phyloP scores from a whole-genome alignment of 2,113 vertebrate species.

The Chlamydotis undulata region DNA sequence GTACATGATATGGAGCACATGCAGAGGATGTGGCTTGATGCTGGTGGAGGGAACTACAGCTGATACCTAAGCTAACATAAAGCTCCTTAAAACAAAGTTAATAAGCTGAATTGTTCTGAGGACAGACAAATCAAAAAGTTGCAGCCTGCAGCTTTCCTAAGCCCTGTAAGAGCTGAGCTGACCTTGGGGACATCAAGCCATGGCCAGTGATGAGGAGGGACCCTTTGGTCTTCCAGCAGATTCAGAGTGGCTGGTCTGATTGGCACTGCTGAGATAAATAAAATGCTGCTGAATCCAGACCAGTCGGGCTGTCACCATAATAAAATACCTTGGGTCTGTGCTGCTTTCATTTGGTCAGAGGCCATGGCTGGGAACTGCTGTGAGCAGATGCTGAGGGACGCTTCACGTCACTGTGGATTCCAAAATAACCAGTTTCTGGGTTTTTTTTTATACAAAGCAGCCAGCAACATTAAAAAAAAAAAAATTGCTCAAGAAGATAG shows the following conservation, averaged over 20 bases:
- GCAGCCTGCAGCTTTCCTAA: not conserved
- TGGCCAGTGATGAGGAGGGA: not conserved
- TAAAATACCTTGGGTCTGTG: not conserved
- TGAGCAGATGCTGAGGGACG: not conserved
- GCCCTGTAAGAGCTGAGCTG: not conserved
- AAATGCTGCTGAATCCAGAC: not conserved
- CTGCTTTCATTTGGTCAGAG: not conserved
- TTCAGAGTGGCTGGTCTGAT: not conserved
- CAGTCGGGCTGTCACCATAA: not conserved
- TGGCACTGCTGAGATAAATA: not conserved
- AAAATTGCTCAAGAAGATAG: not conserved
- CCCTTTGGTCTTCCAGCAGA: not conserved
- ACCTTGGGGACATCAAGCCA: not conserved
- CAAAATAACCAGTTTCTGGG: not conserved
- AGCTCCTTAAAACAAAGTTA: not conserved
- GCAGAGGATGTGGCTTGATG: not conserved
- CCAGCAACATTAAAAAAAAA: not conserved
- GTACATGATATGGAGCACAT: fast-evolving
- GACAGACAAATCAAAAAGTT: not conserved
- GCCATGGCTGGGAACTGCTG: not conserved
- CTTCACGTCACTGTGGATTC: not conserved
- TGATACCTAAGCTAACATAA: not conserved
- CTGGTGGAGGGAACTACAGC: not conserved
- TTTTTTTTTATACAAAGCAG: not conserved
- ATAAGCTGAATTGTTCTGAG: not conserved